These are phyloP conservation scores for Neotoxoptera formosana DNA, from an alignment of 1,140 invertebrate genomes.

Conservation along the genomic window DNA sequence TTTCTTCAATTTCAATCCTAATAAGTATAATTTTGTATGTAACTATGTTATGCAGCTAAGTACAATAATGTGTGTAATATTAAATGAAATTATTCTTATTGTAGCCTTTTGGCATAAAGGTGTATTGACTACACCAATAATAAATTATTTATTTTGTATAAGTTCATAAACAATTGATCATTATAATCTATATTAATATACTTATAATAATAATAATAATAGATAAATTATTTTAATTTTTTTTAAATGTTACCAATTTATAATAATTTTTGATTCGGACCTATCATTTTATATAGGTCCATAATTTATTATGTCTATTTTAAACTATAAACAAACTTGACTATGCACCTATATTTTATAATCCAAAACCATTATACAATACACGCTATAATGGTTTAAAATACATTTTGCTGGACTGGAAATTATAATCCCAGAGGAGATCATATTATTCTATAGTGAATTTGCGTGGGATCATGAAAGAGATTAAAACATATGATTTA, in stretches of 20 bases:
- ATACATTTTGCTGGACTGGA: neutral
- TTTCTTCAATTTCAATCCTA: neutral
- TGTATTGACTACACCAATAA: neutral
- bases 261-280: neutral
- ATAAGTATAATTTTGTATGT: neutral
- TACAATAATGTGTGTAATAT: neutral
- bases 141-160: neutral
- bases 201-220: too few relatives aligned
- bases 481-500: slow-evolving; percentile 40
- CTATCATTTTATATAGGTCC: neutral
- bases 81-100: neutral
- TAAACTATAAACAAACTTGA: neutral
- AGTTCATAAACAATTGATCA: neutral
- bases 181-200: neutral
- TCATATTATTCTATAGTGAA: slow-evolving; percentile 14
- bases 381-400: neutral
- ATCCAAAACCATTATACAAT: neutral
- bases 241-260: neutral
- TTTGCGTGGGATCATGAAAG: neutral
- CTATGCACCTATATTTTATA: neutral
- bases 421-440: neutral
- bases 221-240: neutral
- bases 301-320: neutral
- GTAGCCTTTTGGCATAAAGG: neutral
- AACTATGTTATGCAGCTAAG: neutral